Evolutionary conservation across 1,140 invertebrate genomes (phyloP).

Genomic region (Sarcophaga bullata): DNA sequence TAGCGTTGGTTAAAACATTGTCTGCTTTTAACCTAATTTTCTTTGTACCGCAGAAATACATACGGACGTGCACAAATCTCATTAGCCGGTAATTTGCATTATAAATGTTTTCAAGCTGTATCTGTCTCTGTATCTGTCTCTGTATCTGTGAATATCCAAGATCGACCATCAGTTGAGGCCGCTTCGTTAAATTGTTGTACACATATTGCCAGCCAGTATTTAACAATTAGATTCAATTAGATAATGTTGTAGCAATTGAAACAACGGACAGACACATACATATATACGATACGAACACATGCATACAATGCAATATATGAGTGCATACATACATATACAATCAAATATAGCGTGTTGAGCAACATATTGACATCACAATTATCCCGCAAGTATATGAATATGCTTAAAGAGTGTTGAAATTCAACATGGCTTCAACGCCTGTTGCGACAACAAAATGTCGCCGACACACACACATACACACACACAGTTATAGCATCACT

Average conservation of each 20-base stretch:
- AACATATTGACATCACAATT: background rate
- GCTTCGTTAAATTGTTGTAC: background rate
- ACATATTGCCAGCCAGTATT: background rate
- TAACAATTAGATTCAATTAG: conserved; percentile 63
- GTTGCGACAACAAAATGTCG: conserved; percentile 10
- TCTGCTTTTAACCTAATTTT: conserved; percentile 1
- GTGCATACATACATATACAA: background rate
- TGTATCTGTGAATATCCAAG: background rate
- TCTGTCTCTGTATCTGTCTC: background rate
- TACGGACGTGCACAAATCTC: background rate
- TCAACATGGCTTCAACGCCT: background rate
- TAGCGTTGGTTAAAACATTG: background rate
- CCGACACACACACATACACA: background rate
- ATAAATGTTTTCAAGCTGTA: background rate
- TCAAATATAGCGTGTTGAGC: background rate
- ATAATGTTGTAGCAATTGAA: conserved; percentile 61
- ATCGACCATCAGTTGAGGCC: background rate
- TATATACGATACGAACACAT: conserved; percentile 38
- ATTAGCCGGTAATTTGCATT: background rate
- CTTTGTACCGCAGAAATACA: background rate
- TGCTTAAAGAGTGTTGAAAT: background rate
- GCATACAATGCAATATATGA: background rate
- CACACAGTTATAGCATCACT: background rate
- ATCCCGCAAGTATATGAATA: background rate
- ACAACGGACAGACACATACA: conserved; percentile 15